These are phyloP conservation scores for Verasper variegatus DNA, from an alignment of 2,113 vertebrate species.

Conservation along the genomic window DNA sequence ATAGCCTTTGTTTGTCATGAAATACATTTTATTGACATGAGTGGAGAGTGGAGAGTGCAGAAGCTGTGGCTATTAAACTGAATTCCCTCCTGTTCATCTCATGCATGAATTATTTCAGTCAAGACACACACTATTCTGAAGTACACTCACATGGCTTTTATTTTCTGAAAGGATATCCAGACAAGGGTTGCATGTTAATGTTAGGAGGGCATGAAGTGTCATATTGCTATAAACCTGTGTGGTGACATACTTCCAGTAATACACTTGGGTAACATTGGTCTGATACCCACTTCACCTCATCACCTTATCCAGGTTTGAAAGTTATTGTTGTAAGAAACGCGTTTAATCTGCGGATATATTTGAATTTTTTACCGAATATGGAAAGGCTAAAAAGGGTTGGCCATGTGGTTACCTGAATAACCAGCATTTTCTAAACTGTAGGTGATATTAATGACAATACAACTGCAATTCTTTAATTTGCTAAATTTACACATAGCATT, in stretches of 20 bases:
- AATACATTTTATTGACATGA: constrained; percentile 62
- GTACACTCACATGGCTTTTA: not conserved
- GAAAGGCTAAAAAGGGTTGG: not conserved
- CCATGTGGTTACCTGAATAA: not conserved
- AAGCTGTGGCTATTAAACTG: constrained; percentile 46
- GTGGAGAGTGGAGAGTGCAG: constrained; percentile 4
- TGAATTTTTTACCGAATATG: not conserved
- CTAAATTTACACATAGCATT: not conserved
- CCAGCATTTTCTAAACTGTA: not conserved
- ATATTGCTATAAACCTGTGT: no score
- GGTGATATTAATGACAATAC: not conserved
- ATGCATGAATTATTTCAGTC: constrained; percentile 68
- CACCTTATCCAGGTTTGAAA: no score
- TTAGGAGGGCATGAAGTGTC: no score
- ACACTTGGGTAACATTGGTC: no score
- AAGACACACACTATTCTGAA: constrained; percentile 5
- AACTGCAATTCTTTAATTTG: not conserved
- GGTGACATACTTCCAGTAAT: no score
- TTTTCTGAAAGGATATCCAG: no score
- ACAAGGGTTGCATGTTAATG: no score
- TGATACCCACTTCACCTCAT: no score
- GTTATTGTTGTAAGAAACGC: not conserved
- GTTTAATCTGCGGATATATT: not conserved
- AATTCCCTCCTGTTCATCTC: constrained; percentile 62
- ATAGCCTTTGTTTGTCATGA: constrained; percentile 53